Conservation (phyloP, 1,140 invertebrate species). For the Rhagoletis zephyria region DNA sequence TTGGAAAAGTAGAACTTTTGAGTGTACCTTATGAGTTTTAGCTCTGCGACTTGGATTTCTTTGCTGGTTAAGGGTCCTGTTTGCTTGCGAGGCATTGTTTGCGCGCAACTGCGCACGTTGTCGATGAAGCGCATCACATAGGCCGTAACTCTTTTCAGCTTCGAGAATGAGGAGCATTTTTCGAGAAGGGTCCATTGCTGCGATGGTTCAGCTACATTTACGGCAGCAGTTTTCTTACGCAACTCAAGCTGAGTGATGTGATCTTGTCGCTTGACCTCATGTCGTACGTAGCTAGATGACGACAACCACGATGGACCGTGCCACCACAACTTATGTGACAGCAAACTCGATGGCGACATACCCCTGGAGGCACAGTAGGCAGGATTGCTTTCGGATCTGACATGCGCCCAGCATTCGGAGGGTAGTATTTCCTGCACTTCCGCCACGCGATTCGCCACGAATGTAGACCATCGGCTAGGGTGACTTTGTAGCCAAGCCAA, state of each 20-base stretch:
- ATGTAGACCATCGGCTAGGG: slow-evolving; percentile 62
- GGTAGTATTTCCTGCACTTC: slow-evolving; percentile 66
- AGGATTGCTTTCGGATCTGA: slow-evolving; percentile 64
- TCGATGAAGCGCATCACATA: too few species aligned
- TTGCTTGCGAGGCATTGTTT: background rate
- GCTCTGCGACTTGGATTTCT: background rate
- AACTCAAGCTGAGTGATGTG: too few species aligned
- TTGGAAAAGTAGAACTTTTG: background rate
- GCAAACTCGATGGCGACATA: too few species aligned
- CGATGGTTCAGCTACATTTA: too few species aligned
- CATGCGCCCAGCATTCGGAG: slow-evolving; percentile 64
- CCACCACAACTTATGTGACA: too few species aligned
- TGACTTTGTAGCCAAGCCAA: slow-evolving; percentile 47
- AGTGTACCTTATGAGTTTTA: background rate
- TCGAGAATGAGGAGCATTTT: too few species aligned
- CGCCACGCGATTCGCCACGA: slow-evolving; percentile 69
- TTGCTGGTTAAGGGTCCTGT: background rate
- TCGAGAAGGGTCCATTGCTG: too few species aligned
- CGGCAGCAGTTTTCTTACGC: too few species aligned
- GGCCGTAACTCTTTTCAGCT: too few species aligned
- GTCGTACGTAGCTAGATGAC: too few species aligned
- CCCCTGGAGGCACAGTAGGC: background rate
- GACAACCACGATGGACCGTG: too few species aligned
- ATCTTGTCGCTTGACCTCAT: too few species aligned
- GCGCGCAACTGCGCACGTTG: background rate